phyloP scores from a whole-genome alignment of 2,113 vertebrate species.

The Potamarius usumacintae region DNA sequence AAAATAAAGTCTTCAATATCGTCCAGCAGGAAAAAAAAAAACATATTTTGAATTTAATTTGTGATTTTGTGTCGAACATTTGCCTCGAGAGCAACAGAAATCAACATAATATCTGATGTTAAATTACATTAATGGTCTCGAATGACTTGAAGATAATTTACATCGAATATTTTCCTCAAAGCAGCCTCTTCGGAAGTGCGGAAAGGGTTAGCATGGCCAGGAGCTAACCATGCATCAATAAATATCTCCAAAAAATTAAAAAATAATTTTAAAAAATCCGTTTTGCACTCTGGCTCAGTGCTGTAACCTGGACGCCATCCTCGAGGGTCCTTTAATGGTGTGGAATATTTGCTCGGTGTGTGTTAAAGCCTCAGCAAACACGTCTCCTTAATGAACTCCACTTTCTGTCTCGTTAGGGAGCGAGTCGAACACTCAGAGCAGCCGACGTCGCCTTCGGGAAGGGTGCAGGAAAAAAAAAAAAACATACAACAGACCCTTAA shows the following conservation, averaged over 20 bases:
- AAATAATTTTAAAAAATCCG: background rate
- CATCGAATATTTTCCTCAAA: background rate
- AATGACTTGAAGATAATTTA: background rate
- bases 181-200: background rate
- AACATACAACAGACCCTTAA: background rate
- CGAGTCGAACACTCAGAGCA: background rate
- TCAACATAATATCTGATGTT: background rate
- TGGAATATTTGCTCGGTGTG: slow-evolving; percentile 64
- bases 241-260: background rate
- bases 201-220: background rate
- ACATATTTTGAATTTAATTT: no score
- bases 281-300: background rate
- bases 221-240: background rate
- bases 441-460: background rate
- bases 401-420: slow-evolving; percentile 29
- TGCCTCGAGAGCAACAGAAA: no score
- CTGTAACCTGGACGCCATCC: background rate
- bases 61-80: no score
- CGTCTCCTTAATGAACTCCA: slow-evolving; percentile 39
- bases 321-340: slow-evolving; percentile 28
- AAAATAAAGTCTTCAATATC: no score
- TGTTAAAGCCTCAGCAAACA: slow-evolving; percentile 12
- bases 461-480: background rate
- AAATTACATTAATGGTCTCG: background rate
- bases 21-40: no score